Base-by-base conservation (phyloP, 2,797 vertebrate species). In the Cercopithecus hamlyni region DNA sequence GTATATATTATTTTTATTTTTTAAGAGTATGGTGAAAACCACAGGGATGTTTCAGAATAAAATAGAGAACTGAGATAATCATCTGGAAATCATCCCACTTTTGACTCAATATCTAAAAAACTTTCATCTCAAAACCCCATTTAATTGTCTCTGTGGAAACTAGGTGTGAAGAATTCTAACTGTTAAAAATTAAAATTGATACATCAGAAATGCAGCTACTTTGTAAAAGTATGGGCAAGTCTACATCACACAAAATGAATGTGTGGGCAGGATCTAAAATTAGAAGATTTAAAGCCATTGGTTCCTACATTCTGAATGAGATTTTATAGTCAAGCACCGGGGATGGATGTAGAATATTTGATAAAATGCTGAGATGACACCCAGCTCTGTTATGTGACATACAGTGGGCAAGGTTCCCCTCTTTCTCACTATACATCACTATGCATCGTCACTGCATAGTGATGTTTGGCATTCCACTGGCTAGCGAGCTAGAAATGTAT, bases 401-500 rank as follows among this genome's bases (percentile, higher is more conserved):
- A 33, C 52, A 55, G 22, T 7, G 43, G n/a, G 30, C 8, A 1
- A 7, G 11, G 10, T 52, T 58, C 4, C 27, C 27, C 11, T 36
- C 30, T 93, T 15, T 55, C n/a, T 75, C 58, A 45, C 43, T 45
- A 12, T 45, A 11, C 43, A 45, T 12, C 43, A 45, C 43, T 45
- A 45, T 45, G 43, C 70, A 67, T 2, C 20, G 27, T 90, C 10
- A 20, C 4, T 36, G 39, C 1, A 43, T 2, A n/a, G 4, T 17
- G 5, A 5, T 81, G 33, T 5, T 89, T 17, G 9, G 2, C 0
- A 36, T 5, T 26, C 87, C 9, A 30, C 58, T 33, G 72, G 77
- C 12, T 14, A 89, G 39, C 13, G 14, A 58, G 26, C 39, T 86
- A 61, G 75, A 52, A 50, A 20, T 94, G 67, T 73, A 98, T 98